Evolutionary conservation across 2,113 vertebrate genomes (phyloP), one percentile per base, ranked within the genome.

Genomic region (Pseudopipra pipra): DNA sequence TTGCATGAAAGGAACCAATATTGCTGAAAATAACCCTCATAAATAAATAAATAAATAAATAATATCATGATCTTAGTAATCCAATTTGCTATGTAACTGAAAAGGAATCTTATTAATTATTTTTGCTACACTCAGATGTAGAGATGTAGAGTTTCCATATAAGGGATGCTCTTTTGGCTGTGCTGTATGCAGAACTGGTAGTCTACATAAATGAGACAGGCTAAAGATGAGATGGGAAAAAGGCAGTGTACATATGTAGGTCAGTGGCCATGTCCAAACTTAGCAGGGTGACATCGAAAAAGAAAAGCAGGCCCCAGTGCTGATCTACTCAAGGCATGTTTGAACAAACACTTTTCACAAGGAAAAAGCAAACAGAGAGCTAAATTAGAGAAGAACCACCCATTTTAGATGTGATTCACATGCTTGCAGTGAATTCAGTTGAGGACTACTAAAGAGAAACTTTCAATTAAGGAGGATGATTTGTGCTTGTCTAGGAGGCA

Each of bases 11-110:
- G 46, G 33, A 63, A 35, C 14, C 13, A 77, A 68, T 66, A 73
- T 13, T 74, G 11, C 35, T 77, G 25, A 76, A 97, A 95, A 88
- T 59, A 77, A 39, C 14, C 16, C 28, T 54, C 24, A 87, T 63
- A 91, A 84, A 94, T 89, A 94, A 94, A 90, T 87, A 89, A 94
- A 89, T 80, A 76, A 85, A 78, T 41, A 41, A 41, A 41, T 41
- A 41, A 41, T 72, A 4, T 4, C 9, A 62, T 37, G 1, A 46
- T 63, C n/a, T 74, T 59, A 81, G 21, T 71, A 70, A 90, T 84
- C 65, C 27, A 74, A 39, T 90, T 92, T 77, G 4, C 33, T 89
- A 30, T 24, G 4, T 55, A 86, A 84, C 65, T 90, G 74, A 15
- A 86, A 89, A 81, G 18, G 3, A 9, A 88, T 56, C 22, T 62